Base-by-base conservation (phyloP, 1,140 invertebrate genomes). In the Xylocopa sonorina region DNA sequence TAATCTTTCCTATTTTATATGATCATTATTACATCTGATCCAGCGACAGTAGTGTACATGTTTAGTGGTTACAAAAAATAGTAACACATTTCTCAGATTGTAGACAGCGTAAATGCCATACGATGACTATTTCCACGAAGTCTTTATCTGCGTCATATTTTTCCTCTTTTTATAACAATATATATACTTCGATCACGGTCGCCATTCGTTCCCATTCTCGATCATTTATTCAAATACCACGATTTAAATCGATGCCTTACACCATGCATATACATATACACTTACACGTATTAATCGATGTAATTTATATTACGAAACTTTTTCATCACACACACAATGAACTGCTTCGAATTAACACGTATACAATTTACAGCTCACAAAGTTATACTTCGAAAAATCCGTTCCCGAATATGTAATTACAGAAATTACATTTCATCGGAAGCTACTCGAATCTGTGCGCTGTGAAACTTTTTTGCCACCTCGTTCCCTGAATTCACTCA, bases 41-140 rank as follows among this genome's bases (percentile, higher is more conserved):
- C 48, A 29, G 9, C 1, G 6, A 16, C 5, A n/a, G 18, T 27
- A 48, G n/a, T 43, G 12, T 41, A 57, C 27, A n/a, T n/a, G n/a
- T n/a, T 71, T 32, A 43, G 18, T 29, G 16, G 5, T 41, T 14
- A 34, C 18, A 55, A 69, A 21, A 69, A 38, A 46, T 53, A 38
- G 55, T 55, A 38, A 69, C 5, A 41, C 16, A 69, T 69, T 38
- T 41, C n/a, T 51, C 50, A 55, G 9, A 18, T 24, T 7, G 48
- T 38, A 10, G 41, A 24, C 14, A 34, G n/a, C 14, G 43, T 55
- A 32, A 71, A 55, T 21, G 6, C 9, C 29, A 2, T 16, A 18
- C 21, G n/a, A 41, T 50, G n/a, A 62, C 10, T 27, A 48, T 73
- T 73, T 73, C 69, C 32, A 48, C n/a, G 43, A 73, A 73, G 12